Evolutionary conservation across 1,140 invertebrate genomes (phyloP).

Genomic region (Ceratina japonica): DNA sequence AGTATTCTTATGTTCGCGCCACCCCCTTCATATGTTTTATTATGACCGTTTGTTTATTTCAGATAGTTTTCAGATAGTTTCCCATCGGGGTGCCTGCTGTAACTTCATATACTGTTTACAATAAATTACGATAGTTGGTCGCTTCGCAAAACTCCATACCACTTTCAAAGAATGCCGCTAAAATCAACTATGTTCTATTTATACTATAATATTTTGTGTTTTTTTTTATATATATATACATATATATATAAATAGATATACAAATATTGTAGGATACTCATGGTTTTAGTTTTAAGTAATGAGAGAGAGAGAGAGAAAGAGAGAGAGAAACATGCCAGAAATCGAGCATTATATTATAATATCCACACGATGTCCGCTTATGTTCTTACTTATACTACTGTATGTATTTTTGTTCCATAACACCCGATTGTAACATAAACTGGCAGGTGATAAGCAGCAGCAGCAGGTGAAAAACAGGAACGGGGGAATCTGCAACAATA

Average conservation of each 20-base stretch:
- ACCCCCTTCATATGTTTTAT: conserved; percentile 59
- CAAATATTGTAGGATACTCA: conserved; percentile 68
- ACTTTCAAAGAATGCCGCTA: conserved; percentile 62
- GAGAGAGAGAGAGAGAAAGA: conserved; percentile 24
- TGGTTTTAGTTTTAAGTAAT: conserved; percentile 69
- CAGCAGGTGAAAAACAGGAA: conserved; percentile 66
- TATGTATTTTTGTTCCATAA: conserved; percentile 72
- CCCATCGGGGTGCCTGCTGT: conserved; percentile 76
- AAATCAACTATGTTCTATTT: conserved; percentile 63
- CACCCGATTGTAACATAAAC: conserved; percentile 66
- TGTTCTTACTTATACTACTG: conserved; percentile 69
- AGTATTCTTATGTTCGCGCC: conserved; percentile 49
- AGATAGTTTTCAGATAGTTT: conserved; percentile 79
- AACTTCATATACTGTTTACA: conserved; percentile 73
- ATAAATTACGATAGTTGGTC: conserved; percentile 68
- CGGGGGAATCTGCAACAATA: conserved; percentile 59
- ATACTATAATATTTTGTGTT: conserved; percentile 63
- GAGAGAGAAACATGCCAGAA: conserved; percentile 49
- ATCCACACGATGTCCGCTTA: conserved; percentile 67
- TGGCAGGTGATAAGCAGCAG: conserved; percentile 62
- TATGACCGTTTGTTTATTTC: conserved; percentile 78
- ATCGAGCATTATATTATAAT: conserved; percentile 58
- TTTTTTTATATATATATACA: conserved; percentile 62
- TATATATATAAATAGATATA: conserved; percentile 69
- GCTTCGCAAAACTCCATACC: conserved; percentile 65